Evolutionary conservation across 1,140 invertebrate species (phyloP).

Genomic region (Phymastichus coffea): DNA sequence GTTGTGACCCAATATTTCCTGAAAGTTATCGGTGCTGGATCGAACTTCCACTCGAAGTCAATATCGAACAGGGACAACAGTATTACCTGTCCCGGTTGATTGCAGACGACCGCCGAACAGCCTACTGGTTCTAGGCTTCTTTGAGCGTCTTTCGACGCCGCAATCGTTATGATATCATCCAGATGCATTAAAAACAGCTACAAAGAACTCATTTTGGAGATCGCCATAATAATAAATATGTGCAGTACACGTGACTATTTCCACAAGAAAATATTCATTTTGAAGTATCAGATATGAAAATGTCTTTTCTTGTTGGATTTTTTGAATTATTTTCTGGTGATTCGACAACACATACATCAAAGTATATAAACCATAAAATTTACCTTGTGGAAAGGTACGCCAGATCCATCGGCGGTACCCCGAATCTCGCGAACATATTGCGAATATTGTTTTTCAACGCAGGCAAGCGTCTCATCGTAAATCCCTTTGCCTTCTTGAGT

Average conservation of each 20-base stretch:
- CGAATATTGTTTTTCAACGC: slow-evolving; percentile 70
- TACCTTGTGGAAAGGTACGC: slow-evolving; percentile 81
- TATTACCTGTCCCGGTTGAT: slow-evolving; percentile 63
- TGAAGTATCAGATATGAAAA: too few relatives aligned
- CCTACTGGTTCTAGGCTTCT: slow-evolving; percentile 66
- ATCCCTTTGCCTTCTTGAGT: slow-evolving; percentile 66
- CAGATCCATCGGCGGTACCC: slow-evolving; percentile 79
- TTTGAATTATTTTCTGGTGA: too few relatives aligned
- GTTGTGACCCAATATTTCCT: slow-evolving; percentile 81
- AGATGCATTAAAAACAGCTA: slow-evolving; percentile 81
- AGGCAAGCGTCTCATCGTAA: slow-evolving; percentile 72
- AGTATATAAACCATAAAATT: too few relatives aligned
- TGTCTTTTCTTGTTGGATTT: too few relatives aligned
- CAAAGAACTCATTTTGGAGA: too few relatives aligned
- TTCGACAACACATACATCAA: too few relatives aligned
- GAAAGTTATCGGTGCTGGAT: too few relatives aligned
- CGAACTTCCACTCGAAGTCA: too few relatives aligned
- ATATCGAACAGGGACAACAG: too few relatives aligned
- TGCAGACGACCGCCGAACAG: slow-evolving; percentile 75
- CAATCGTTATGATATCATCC: slow-evolving; percentile 73
- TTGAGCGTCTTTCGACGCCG: slow-evolving; percentile 51
- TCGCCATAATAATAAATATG: too few relatives aligned
- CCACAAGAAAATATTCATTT: too few relatives aligned
- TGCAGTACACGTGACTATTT: too few relatives aligned
- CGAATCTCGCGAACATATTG: slow-evolving; percentile 80